Evolutionary conservation across 2,797 vertebrate genomes (phyloP), one percentile per base, ranked within the genome.

Genomic region (Adrianichthys oophorus): DNA sequence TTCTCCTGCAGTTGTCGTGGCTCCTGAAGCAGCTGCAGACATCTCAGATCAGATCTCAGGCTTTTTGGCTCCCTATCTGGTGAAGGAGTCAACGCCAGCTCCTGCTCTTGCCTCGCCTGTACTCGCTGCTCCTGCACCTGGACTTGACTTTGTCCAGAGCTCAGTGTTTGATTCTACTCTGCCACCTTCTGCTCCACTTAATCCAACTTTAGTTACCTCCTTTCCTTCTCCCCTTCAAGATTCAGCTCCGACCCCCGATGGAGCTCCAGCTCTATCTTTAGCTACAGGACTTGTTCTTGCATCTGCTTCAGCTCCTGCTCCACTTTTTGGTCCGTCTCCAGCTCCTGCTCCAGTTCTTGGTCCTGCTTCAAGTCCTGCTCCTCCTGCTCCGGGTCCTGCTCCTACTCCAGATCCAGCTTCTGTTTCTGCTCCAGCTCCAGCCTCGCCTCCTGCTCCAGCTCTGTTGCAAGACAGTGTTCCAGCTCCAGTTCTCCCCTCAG

Each of bases 21-120:
- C 32, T 37, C 32, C 32, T 37, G 32, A 12, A 37, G 8, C 32
- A 0, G 16, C 12, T 4, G 66, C 50, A 19, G 47, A 67, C 50
- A 62, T 68, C 56, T 62, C 62, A 17, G 72, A 48, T 46, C 76
- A 81, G 48, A 57, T 64, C 15, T 15, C 55, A 17, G 41, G 43
- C 43, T 65, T 64, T 48, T 57, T 78, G 23, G 55, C 57, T 5
- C 16, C 62, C 1, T 16, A 61, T 3, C 42, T 50, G 29, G 19
- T 49, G 17, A 48, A 70, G 48, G 79, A 80, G 44, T 29, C 65
- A 16, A 75, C 76, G 19, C 52, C 66, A 6, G 23, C 45, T 49
- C 24, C 68, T 24, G 53, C 56, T 17, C 47, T 53, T 2, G 19
- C 42, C 1, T 17, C 45, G 18, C 45, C 48, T 29, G 26, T 29